Evolutionary conservation across 2,888 invertebrate genomes (phyloP), one percentile per base, ranked within the genome.

Genomic region (Sesia apiformis): DNA sequence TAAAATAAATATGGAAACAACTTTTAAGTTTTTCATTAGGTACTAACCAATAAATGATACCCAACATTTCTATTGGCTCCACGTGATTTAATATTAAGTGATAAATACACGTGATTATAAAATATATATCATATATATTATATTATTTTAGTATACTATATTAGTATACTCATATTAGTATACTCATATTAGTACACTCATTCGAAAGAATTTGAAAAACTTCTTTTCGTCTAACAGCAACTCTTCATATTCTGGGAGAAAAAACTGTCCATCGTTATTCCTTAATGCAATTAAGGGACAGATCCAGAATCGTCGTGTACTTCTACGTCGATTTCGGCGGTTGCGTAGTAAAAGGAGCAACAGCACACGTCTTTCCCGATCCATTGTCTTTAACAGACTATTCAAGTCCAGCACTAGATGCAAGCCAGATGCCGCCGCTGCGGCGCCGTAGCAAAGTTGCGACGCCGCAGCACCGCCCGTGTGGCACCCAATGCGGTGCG

Each of bases 131-230:
- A n/a, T n/a, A n/a, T n/a, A n/a, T n/a, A n/a, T n/a, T n/a, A n/a
- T n/a, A n/a, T n/a, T n/a, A n/a, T n/a, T n/a, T n/a, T n/a, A n/a
- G n/a, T n/a, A n/a, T n/a, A n/a, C n/a, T n/a, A n/a, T n/a, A n/a
- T n/a, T n/a, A n/a, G n/a, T n/a, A n/a, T n/a, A n/a, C 65, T 67
- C 60, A 63, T 62, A 60, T 65, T 63, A 63, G 63, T 65, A 60
- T 64, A 66, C 55, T 63, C 56, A 60, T 66, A 65, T 51, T 58
- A 61, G 56, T 53, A 58, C 60, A 58, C 62, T 62, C 61, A 60
- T 60, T 60, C 60, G 52, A 62, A 63, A 63, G 40, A 57, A 62
- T 55, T 56, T 60, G 51, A 58, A 63, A 63, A 59, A 62, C 49
- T 40, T 63, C 53, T 61, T 60, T 58, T 58, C 52, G 58, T 65